Percentiles rank a stretch among this genome's conserved stretches.
These are phyloP conservation scores for Ichneumoninae sp. DNA, from an alignment of 2,888 invertebrate genomes.

Conservation along the genomic window DNA sequence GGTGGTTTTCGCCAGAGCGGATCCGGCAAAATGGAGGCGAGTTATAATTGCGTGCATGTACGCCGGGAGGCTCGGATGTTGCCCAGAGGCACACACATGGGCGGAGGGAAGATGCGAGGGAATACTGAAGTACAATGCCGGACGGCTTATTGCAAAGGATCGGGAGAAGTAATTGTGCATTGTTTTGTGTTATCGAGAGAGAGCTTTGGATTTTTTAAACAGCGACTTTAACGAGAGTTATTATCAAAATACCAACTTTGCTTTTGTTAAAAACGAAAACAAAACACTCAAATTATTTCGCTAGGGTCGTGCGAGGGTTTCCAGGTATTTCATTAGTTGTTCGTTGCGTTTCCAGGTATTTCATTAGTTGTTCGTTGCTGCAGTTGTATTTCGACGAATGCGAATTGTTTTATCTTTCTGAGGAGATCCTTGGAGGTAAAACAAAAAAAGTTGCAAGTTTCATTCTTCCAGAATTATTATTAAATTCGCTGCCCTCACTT, in stretches of 20 bases:
- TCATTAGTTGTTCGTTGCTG: too few species aligned
- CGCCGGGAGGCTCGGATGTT: neutral
- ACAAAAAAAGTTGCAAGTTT: too few species aligned
- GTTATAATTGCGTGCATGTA: constrained; percentile 18
- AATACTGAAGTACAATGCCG: neutral
- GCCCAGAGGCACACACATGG: neutral
- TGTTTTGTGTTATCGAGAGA: neutral
- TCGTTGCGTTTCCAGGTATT: neutral
- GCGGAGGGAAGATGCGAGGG: neutral
- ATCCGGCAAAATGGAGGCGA: constrained; percentile 29
- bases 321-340: too few species aligned
- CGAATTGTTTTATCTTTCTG: neutral
- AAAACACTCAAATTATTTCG: neutral
- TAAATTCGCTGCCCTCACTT: too few species aligned
- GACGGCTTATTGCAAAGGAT: neutral
- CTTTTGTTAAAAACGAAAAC: neutral
- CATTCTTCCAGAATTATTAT: too few species aligned
- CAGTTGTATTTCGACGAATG: neutral
- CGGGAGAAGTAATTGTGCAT: neutral
- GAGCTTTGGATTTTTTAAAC: neutral
- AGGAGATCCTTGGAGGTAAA: too few species aligned
- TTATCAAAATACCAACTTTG: neutral
- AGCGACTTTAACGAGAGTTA: neutral
- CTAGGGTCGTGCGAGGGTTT: neutral
- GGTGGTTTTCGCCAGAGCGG: constrained; percentile 57